Base-by-base conservation (phyloP, 1,140 invertebrate species). In the Mactra quadrangularis region DNA sequence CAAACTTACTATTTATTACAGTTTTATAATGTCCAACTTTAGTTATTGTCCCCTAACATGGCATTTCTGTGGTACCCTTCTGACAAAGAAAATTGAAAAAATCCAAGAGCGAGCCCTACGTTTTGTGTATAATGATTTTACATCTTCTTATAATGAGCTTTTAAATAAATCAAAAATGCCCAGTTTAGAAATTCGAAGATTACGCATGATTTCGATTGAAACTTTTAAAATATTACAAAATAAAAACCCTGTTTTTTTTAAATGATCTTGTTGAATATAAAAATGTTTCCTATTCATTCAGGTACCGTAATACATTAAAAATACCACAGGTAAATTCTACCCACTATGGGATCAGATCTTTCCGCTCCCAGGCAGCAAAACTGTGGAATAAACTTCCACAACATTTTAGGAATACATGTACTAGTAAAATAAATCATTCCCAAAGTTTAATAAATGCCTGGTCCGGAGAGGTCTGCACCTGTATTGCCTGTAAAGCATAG, bases 1-100 rank as follows among this genome's bases (percentile, higher is more conserved):
- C n/a, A 85, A 59, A 66, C 45, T 66, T 25, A 45, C 35, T 38
- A 81, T 81, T 60, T 82, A 75, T 57, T 6, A 85, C 19, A 29
- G 33, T 25, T 66, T 66, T 45, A 47, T 66, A 3, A 25, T 66
- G n/a, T 66, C 38, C 9, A 66, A 45, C 45, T 47, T 66, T 27
- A 25, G 45, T 15, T 47, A 41, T 25, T 66, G 62, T 66, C 41
- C 38, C 6, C 4, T 66, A 22, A 45, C 19, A 9, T 66, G 62
- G 38, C 62, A 66, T 66, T 66, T 66, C 29, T 66, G 62, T 45
- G 7, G 9, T 6, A n/a, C 38, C 38, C 3, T 19, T 13, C 38
- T 41, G n/a, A 45, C n/a, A 3, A 47, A 25, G 19, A 66, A 45
- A 66, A 66, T 66, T 1, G 62, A 66, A 25, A 66, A 41, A 1